Percentiles rank a stretch among this genome's conserved stretches.
These are phyloP conservation scores for Neotoxoptera formosana DNA, from an alignment of 1,140 invertebrate species.

Conservation along the genomic window DNA sequence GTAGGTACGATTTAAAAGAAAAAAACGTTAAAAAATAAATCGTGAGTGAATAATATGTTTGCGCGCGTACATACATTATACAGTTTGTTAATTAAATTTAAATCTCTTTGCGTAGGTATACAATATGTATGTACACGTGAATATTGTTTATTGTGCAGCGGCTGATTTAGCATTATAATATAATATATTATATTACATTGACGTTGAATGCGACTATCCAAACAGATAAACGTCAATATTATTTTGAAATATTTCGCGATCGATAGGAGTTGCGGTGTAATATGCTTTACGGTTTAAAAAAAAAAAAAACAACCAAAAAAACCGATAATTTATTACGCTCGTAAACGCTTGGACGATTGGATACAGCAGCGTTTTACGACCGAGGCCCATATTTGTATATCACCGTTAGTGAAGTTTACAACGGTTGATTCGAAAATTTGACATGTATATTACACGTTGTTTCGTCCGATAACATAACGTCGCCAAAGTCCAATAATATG, in stretches of 20 bases:
- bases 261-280: constrained; percentile 26
- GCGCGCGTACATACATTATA: background rate
- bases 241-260: constrained; percentile 26
- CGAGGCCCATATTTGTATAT: background rate
- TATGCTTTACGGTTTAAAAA: constrained; percentile 7
- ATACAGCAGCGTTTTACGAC: constrained; percentile 25
- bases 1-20: background rate
- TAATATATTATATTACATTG: background rate
- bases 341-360: constrained; percentile 19
- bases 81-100: constrained; percentile 33
- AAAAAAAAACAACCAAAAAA: background rate
- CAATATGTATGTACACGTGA: background rate
- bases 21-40: background rate
- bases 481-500: background rate
- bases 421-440: background rate
- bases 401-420: background rate
- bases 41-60: background rate
- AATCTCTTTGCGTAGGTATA: background rate
- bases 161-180: constrained; percentile 1
- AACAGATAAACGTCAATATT: constrained; percentile 42
- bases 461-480: background rate
- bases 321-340: constrained; percentile 6
- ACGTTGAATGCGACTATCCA: background rate
- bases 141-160: background rate
- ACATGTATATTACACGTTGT: background rate